Evolutionary conservation across 2,113 vertebrate genomes (phyloP).

Genomic region (Chrysochloris asiatica): DNA sequence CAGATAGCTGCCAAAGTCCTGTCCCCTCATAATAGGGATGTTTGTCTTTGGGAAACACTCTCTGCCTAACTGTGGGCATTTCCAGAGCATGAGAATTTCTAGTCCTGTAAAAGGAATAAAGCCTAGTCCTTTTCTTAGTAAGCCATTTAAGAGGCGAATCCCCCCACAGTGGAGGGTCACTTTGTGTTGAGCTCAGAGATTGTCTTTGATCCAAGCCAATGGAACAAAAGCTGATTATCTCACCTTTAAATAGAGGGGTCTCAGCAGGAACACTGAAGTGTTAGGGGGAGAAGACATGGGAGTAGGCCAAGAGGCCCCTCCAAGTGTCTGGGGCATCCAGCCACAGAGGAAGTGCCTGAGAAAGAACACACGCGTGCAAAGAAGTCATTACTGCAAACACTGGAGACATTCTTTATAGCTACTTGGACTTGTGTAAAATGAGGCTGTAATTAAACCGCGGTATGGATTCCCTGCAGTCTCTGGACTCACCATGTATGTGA

Average conservation of each 20-base stretch:
- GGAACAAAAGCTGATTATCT: constrained; percentile 84
- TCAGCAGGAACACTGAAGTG: constrained; percentile 50
- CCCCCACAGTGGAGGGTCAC: constrained; percentile 67
- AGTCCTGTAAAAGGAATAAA: constrained; percentile 74
- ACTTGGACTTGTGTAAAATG: constrained; percentile 23
- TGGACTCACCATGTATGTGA: accelerated
- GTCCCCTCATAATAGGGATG: constrained; percentile 70
- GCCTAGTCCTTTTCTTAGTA: constrained; percentile 67
- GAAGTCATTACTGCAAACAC: not conserved
- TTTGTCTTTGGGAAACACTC: constrained; percentile 79
- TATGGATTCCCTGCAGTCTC: not conserved
- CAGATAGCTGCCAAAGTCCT: constrained; percentile 66
- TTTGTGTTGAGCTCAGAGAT: constrained; percentile 80
- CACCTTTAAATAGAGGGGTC: constrained; percentile 85
- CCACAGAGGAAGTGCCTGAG: constrained; percentile 59
- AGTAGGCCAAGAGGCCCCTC: constrained; percentile 49
- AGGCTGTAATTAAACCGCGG: not conserved
- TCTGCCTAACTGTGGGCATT: constrained; percentile 67
- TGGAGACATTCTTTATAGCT: constrained; percentile 21
- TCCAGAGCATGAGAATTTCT: constrained; percentile 84
- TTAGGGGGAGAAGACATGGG: not conserved
- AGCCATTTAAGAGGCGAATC: constrained; percentile 59
- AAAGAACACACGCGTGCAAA: not conserved
- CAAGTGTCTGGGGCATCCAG: constrained; percentile 23
- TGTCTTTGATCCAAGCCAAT: constrained; percentile 83